Evolutionary conservation across 2,888 invertebrate species (phyloP).

Genomic region (Cryptophagus acutangulus): DNA sequence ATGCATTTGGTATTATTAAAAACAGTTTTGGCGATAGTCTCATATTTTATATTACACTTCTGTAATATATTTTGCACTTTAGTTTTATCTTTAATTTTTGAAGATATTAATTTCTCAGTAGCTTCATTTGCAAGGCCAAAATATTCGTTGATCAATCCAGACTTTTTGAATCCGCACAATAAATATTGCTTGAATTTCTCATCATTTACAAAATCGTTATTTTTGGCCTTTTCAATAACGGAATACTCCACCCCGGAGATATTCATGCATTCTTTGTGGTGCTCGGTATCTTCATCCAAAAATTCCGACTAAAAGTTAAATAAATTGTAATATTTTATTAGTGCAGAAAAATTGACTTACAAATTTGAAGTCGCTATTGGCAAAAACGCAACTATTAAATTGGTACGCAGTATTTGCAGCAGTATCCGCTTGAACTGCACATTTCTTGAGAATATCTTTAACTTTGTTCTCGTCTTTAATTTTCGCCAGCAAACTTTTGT

Average conservation of each 20-base stretch:
- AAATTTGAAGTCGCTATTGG: background rate
- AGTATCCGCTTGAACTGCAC: background rate
- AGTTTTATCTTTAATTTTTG: too few relatives aligned
- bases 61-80: constrained; percentile 9
- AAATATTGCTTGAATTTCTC: constrained; percentile 5
- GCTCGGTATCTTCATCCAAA: background rate
- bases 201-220: constrained; percentile 4
- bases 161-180: constrained; percentile 4
- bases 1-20: constrained; percentile 14
- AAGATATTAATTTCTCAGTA: background rate
- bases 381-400: background rate
- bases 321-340: too few relatives aligned
- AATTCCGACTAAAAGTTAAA: background rate
- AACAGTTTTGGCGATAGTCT: constrained; percentile 15
- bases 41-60: constrained; percentile 14
- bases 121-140: background rate
- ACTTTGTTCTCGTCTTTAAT: background rate
- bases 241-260: background rate
- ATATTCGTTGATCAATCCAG: background rate
- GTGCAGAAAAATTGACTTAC: too few relatives aligned
- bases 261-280: background rate
- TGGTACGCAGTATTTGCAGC: background rate
- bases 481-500: background rate
- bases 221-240: constrained; percentile 3
- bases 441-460: background rate